Evolutionary conservation across 30 jellyfish, hydroid and myxozoan species (phyloP), one percentile per base, ranked within the genome.

Genomic region (Mastigias papua): DNA sequence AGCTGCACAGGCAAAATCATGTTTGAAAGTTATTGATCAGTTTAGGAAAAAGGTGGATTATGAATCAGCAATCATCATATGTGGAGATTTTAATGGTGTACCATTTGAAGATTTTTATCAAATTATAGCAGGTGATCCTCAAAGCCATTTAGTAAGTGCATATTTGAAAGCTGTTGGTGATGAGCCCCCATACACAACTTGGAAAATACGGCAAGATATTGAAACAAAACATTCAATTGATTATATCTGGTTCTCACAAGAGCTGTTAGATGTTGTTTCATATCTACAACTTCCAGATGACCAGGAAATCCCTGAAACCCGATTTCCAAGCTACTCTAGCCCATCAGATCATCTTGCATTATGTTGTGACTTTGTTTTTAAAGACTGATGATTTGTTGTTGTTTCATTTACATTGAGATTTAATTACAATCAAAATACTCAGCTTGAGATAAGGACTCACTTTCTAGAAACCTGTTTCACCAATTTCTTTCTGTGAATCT

Each of bases 81-180:
- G 93, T 73, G 98, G 98, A 11, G 98, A 93, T 69, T 93, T 93
- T 72, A 93, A 93, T 75, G 97, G 98, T 23, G 65, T 20, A 15
- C 86, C 92, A 11, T 35, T 80, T 49, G 98, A 93, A 67, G 70
- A 73, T 48, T 87, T 82, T 37, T 84, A 93, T 61, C 10, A 61
- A 34, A 78, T 30, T 16, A 82, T 93, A 68, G 77, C 26, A 48
- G 48, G 50, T 30, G 50, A 74, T 34, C 17, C 58, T 32, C 80
- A 77, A 17, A 34, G 81, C 1, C 15, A 30, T 30, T 65, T 93
- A 33, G 37, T 68, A 31, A 88, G 95, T 93, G 96, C 95, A 22
- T 93, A 86, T 64, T 42, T 48, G 63, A 50, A 68, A 30, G 89
- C 82, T 1, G 29, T 27, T 0, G 90, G 90, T 1, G 51, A 80